These are phyloP conservation scores for Neelides folsomi DNA, from an alignment of 2,888 invertebrate species.

Conservation along the genomic window DNA sequence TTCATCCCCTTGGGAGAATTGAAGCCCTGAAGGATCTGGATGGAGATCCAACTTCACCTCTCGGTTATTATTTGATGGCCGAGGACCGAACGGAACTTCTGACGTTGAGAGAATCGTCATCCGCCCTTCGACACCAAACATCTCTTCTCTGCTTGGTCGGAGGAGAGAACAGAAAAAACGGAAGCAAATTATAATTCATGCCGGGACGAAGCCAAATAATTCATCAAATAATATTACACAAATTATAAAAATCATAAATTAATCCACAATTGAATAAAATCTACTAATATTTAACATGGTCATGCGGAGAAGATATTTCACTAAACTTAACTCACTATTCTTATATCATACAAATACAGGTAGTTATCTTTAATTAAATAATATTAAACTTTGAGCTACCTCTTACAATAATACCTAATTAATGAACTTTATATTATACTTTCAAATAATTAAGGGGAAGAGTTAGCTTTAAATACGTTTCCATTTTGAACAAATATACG, in stretches of 20 bases:
- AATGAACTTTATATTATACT: slow-evolving; percentile 3
- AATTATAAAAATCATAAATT: background rate
- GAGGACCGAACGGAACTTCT: background rate
- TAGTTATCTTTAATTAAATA: no score
- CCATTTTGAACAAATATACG: no score
- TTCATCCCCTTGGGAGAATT: no score
- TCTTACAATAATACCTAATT: no score
- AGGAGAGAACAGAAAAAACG: slow-evolving; percentile 12
- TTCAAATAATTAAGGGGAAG: background rate
- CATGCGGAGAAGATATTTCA: no score
- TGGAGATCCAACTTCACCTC: no score
- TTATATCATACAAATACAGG: no score
- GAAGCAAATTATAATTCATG: slow-evolving; percentile 16
- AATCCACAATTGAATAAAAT: background rate
- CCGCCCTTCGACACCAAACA: slow-evolving; percentile 30
- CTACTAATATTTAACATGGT: background rate
- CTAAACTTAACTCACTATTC: no score
- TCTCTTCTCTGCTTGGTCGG: slow-evolving; percentile 22
- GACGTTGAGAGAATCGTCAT: slow-evolving; percentile 23
- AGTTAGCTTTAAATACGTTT: no score
- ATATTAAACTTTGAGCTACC: no score
- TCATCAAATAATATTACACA: slow-evolving; percentile 5
- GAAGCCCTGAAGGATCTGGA: no score
- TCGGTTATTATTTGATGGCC: background rate
- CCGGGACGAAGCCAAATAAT: slow-evolving; percentile 12